These are phyloP conservation scores for Lycopodina hypogea DNA, from an alignment of 37 sponge, comb jelly and placozoan species.

Conservation along the genomic window DNA sequence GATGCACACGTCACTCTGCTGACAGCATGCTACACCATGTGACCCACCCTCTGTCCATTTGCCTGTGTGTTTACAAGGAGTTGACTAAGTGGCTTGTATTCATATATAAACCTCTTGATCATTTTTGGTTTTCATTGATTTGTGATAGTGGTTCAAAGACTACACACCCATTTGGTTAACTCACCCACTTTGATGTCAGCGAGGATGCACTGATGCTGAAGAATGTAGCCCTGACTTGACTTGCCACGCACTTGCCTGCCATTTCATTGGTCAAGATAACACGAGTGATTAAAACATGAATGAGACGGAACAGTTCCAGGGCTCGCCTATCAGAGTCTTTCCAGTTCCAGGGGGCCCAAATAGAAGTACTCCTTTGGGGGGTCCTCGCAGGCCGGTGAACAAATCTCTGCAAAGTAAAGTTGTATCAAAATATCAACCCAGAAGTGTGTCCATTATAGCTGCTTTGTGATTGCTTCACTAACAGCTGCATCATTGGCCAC, in stretches of 20 bases:
- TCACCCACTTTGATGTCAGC: constrained; percentile 98
- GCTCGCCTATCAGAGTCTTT: constrained; percentile 92
- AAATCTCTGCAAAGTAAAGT: constrained; percentile 66
- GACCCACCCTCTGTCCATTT: too few species aligned
- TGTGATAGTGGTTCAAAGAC: too few species aligned
- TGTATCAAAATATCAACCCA: background rate
- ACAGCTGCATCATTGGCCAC: background rate
- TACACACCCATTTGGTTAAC: too few species aligned
- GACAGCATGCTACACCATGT: too few species aligned
- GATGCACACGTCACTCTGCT: too few species aligned
- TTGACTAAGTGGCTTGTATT: too few species aligned
- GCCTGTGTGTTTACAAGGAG: too few species aligned
- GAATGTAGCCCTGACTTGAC: constrained; percentile 93
- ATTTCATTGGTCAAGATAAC: too few species aligned
- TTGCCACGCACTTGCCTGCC: constrained; percentile 92
- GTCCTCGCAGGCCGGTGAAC: constrained; percentile 96
- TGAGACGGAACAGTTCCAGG: background rate
- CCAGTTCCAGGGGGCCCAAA: constrained; percentile 99
- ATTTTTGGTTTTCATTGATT: too few species aligned
- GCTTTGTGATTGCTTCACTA: background rate
- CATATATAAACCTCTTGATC: too few species aligned
- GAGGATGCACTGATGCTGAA: constrained; percentile 99
- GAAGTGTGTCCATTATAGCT: too few species aligned
- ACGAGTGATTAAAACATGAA: background rate
- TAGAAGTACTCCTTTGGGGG: constrained; percentile 95